Base-by-base conservation (phyloP, 2,113 vertebrate species). In the Anoura caudifer region DNA sequence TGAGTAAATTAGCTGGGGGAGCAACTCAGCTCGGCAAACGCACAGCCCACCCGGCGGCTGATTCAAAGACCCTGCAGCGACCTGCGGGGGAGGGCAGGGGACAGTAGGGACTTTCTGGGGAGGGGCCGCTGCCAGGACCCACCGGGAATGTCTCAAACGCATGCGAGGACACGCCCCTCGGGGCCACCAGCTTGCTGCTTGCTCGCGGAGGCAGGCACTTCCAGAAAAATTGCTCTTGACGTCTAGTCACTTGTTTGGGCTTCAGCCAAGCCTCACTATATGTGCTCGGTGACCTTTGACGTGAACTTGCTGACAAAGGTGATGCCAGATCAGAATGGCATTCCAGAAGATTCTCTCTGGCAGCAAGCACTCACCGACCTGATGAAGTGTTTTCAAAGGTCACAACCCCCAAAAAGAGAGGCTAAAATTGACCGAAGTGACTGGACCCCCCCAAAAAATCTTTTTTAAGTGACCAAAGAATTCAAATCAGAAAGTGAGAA, bases 351-450 rank as follows among this genome's bases (percentile, higher is more conserved):
- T 96, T 97, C 98, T 96, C 98, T 96, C 77, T 95, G 95, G 97
- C 98, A 97, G 96, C 97, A 98, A 98, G 98, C 96, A 95, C 94
- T 98, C 97, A 94, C 93, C 92, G 98, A 98, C 98, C 98, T 97
- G 96, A 98, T 97, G 97, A 97, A 96, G 97, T 97, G 98, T 98
- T 97, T 96, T 73, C 95, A 97, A 95, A 97, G 38, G 98, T 98
- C 98, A 98, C 98, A 98, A 93, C 81, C 90, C 95, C 54, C 67
- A 14, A 72, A 97, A 95, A 84, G 94, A 90, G 67, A 33, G 86
- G 75, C 91, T 96, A 97, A 97, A 97, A 97, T 70, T 94, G 97
- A 97, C 97, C 95, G 94, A 96, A 97, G 98, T 97, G 93, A 97
- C 96, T 65, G n/a, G 31, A 20, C 11, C 84, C n/a, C n/a, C n/a